Conservation (phyloP, 2,888 invertebrate genomes). For the Temnothorax rugatulus region DNA sequence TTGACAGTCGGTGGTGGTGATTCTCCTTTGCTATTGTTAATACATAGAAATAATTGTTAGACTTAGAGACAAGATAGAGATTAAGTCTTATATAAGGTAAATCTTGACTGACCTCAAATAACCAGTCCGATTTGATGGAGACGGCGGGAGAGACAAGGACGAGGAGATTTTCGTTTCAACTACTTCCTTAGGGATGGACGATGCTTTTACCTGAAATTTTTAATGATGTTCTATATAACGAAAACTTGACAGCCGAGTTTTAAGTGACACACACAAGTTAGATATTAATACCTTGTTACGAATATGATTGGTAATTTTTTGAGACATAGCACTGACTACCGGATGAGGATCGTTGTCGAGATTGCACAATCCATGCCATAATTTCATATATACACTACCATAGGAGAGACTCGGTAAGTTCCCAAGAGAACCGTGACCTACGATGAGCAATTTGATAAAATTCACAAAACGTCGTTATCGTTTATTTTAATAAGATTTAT, state of each 20-base stretch:
- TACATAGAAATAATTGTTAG: conserved; percentile 42
- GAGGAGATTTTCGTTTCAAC: conserved; percentile 86
- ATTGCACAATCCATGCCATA: conserved; percentile 94
- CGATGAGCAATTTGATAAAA: conserved; percentile 54
- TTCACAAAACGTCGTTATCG: neutral
- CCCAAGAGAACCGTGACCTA: conserved; percentile 86
- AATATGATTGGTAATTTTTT: conserved; percentile 92
- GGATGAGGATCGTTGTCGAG: conserved; percentile 96
- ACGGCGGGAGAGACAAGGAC: conserved; percentile 88
- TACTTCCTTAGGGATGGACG: conserved; percentile 85
- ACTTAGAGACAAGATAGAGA: conserved; percentile 13
- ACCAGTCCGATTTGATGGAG: conserved; percentile 88
- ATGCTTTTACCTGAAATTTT: conserved; percentile 84
- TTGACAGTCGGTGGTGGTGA: conserved; percentile 88
- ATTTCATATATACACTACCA: conserved; percentile 94
- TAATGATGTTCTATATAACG: neutral
- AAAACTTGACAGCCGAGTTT: neutral
- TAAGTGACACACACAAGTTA: neutral
- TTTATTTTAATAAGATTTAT: neutral
- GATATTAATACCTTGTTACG: conserved; percentile 89
- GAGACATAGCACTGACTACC: conserved; percentile 92
- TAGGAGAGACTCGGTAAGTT: conserved; percentile 88
- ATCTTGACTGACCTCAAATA: conserved; percentile 85
- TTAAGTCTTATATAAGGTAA: conserved; percentile 28
- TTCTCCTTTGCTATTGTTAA: conserved; percentile 85